Evolutionary conservation across 1,140 invertebrate genomes (phyloP).

Genomic region (Saccostrea echinata): DNA sequence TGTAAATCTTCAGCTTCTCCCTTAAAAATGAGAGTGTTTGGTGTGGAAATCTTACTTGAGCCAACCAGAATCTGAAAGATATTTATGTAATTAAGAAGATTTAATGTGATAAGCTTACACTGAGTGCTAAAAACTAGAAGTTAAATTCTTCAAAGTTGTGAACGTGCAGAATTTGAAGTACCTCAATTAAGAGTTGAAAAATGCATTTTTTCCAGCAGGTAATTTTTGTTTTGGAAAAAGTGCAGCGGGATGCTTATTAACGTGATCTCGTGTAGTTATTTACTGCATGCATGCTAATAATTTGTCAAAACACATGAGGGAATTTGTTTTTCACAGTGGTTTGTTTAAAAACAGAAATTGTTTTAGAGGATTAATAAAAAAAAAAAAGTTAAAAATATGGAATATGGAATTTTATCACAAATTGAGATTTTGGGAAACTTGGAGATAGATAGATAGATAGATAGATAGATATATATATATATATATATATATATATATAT

Average conservation of each 20-base stretch:
- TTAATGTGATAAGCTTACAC: neutral
- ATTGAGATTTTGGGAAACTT: too few species aligned
- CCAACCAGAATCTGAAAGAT: neutral
- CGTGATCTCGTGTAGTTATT: neutral
- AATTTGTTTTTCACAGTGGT: neutral
- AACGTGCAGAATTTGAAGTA: slow-evolving; percentile 24
- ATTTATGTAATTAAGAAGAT: neutral
- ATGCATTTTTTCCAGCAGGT: neutral
- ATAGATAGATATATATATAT: too few species aligned
- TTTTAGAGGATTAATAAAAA: neutral
- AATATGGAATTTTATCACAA: too few species aligned
- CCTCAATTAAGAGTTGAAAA: neutral
- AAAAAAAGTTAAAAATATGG: too few species aligned
- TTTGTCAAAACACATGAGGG: neutral
- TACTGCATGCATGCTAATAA: neutral
- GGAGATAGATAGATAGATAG: too few species aligned
- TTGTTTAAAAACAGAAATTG: neutral
- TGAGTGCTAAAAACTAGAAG: neutral
- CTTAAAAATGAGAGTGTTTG: neutral
- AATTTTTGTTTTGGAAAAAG: slow-evolving; percentile 2
- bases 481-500: too few species aligned
- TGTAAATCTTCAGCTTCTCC: neutral
- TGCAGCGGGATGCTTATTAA: neutral
- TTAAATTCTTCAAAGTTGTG: neutral
- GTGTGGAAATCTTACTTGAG: neutral